Percentiles rank a stretch among this genome's conserved stretches.
These are phyloP conservation scores for Zelleria hepariella DNA, from an alignment of 2,888 invertebrate species.

Conservation along the genomic window DNA sequence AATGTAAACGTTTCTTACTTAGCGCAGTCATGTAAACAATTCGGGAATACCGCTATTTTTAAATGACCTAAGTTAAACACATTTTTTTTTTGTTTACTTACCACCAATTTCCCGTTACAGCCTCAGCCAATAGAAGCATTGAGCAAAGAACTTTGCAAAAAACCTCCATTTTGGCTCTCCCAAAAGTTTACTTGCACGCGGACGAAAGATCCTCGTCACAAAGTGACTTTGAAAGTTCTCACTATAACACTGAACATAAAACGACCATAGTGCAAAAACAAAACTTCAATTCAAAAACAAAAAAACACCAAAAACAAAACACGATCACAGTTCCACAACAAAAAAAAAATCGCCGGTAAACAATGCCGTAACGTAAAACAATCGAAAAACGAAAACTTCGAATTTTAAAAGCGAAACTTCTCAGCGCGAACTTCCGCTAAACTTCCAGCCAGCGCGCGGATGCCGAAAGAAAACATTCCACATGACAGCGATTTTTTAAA, in stretches of 20 bases:
- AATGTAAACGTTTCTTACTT: too few relatives aligned
- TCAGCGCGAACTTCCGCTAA: constrained; percentile 17
- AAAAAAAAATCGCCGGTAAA: constrained; percentile 27
- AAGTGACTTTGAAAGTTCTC: constrained; percentile 21
- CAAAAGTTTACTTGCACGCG: constrained; percentile 25
- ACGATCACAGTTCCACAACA: constrained; percentile 33
- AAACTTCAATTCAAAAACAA: not conserved
- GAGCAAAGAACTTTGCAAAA: constrained; percentile 54
- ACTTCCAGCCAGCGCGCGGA: constrained; percentile 11
- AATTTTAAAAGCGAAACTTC: constrained; percentile 16
- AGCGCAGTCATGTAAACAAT: too few relatives aligned
- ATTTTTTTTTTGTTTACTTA: constrained; percentile 29
- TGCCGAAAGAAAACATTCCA: not conserved
- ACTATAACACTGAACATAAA: constrained; percentile 21
- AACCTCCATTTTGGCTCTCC: constrained; percentile 46
- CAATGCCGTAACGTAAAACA: constrained; percentile 12
- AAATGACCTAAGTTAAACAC: not conserved
- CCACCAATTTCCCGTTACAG: constrained; percentile 60
- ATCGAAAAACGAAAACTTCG: constrained; percentile 18
- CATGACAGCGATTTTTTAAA: not conserved
- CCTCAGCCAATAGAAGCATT: constrained; percentile 45
- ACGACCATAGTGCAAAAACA: constrained; percentile 1
- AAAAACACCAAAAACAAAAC: constrained; percentile 16
- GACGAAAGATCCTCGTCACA: constrained; percentile 9
- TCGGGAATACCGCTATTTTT: not conserved